phyloP scores from a whole-genome alignment of 2,113 vertebrate genomes.

The Spea multiplicata region DNA sequence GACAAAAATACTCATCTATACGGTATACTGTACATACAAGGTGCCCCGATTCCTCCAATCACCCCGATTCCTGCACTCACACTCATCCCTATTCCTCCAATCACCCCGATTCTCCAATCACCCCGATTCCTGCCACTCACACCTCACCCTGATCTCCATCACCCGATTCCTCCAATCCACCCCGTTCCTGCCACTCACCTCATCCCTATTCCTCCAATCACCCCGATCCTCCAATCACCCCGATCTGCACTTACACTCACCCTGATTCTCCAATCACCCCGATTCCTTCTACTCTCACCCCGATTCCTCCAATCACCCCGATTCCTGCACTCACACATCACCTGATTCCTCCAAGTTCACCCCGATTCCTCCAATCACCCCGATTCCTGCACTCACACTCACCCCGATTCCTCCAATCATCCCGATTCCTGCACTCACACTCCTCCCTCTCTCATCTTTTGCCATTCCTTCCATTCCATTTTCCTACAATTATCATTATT shows the following conservation, averaged over 20 bases:
- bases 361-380: neutral
- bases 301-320: neutral
- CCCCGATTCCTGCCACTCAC: neutral
- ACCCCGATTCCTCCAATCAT: neutral
- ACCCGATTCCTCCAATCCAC: too few species aligned
- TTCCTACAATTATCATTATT: neutral
- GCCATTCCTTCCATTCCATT: neutral
- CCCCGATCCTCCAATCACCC: neutral
- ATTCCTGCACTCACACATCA: neutral
- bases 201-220: neutral
- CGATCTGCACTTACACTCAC: neutral
- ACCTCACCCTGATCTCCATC: too few species aligned
- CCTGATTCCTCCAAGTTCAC: neutral
- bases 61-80: neutral
- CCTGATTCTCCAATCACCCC: too few species aligned
- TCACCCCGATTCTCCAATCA: neutral
- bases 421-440: neutral
- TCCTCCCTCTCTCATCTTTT: too few species aligned
- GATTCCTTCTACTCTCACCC: neutral
- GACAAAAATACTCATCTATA: neutral
- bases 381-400: neutral
- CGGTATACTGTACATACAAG: too few species aligned
- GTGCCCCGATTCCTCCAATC: neutral
- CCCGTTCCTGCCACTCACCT: neutral
- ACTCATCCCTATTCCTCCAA: neutral